These are phyloP conservation scores for Melikaiella ostensackeni DNA, from an alignment of 2,888 invertebrate species.

Conservation along the genomic window DNA sequence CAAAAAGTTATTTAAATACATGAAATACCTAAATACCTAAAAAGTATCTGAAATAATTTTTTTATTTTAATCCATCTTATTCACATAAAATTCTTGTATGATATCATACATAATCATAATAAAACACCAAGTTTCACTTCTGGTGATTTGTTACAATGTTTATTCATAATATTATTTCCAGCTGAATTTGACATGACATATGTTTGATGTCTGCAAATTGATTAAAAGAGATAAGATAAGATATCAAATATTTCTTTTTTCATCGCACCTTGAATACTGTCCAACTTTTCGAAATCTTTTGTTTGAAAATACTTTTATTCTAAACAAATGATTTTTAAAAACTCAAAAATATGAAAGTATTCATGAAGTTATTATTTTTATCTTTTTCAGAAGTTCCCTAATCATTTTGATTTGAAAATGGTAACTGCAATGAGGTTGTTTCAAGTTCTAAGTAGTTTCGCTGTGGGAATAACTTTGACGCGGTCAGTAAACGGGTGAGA, in stretches of 20 bases:
- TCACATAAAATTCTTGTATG: too few species aligned
- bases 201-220: neutral
- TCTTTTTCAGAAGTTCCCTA: neutral
- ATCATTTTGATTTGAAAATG: neutral
- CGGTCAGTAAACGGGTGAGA: slow-evolving; percentile 17
- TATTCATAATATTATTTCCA: neutral
- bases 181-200: neutral
- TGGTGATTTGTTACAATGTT: too few species aligned
- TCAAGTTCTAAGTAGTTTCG: slow-evolving; percentile 21
- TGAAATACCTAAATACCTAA: too few species aligned
- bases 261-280: neutral
- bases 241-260: neutral
- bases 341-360: neutral
- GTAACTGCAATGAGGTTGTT: slow-evolving; percentile 14
- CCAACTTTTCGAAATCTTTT: too few species aligned
- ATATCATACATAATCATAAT: too few species aligned
- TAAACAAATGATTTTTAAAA: neutral
- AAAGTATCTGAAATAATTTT: too few species aligned
- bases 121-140: too few species aligned
- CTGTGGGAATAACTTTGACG: slow-evolving; percentile 17
- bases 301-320: too few species aligned
- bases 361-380: neutral
- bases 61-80: too few species aligned
- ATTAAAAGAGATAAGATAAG: neutral
- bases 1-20: too few species aligned